A percentile compares a stretch with the other conserved stretches of the same genome.
phyloP scores from a whole-genome alignment of 2,888 invertebrate species.

The Polyploca ridens region DNA sequence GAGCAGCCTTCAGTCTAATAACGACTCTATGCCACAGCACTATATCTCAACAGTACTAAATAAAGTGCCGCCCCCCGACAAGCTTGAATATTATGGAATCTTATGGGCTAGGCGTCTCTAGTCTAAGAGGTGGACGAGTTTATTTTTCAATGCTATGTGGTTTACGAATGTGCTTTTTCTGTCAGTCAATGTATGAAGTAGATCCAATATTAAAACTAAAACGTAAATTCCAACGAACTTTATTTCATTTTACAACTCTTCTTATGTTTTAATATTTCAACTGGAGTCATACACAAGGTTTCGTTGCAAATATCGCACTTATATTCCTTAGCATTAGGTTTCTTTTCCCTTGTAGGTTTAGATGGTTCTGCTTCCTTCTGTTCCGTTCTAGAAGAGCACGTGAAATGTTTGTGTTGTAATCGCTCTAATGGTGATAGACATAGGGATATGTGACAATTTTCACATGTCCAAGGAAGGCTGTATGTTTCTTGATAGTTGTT shows the following conservation, averaged over 20 bases:
- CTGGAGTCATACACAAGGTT: slow-evolving; percentile 88
- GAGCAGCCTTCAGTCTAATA: too few species aligned
- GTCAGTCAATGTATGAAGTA: too few species aligned
- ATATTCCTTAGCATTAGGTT: slow-evolving; percentile 86
- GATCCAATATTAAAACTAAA: slow-evolving; percentile 12
- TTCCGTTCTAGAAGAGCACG: slow-evolving; percentile 62
- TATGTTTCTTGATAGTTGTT: slow-evolving; percentile 85
- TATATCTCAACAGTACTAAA: too few species aligned
- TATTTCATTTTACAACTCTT: slow-evolving; percentile 83
- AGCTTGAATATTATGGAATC: too few species aligned
- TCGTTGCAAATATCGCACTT: slow-evolving; percentile 89
- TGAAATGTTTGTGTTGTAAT: slow-evolving; percentile 88
- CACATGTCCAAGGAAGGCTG: slow-evolving; percentile 89
- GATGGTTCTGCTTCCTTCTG: slow-evolving; percentile 56
- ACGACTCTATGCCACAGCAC: too few species aligned
- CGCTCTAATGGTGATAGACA: slow-evolving; percentile 88
- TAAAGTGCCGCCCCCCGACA: too few species aligned
- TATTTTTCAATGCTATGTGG: too few species aligned
- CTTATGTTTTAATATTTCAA: slow-evolving; percentile 94
- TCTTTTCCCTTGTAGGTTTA: slow-evolving; percentile 53
- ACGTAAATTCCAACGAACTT: slow-evolving; percentile 27
- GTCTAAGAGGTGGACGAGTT: too few species aligned
- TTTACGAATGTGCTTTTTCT: too few species aligned
- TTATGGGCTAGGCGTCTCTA: too few species aligned
- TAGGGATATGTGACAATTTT: slow-evolving; percentile 86